Conservation (phyloP, 2,888 invertebrate species). For the Entomobrya proxima region DNA sequence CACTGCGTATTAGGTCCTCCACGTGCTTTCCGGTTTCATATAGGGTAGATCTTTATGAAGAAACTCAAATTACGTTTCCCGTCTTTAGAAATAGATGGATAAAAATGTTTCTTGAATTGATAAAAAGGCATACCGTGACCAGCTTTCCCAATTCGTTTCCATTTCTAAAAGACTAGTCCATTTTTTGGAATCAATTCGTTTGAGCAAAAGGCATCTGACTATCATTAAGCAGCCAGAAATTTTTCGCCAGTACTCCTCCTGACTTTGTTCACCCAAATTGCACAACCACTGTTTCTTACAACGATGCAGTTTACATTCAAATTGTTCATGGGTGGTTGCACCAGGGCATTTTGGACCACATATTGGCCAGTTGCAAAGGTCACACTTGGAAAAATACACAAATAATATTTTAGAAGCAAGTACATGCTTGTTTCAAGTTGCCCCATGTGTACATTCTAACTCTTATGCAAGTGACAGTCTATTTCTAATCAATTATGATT, state of each 20-base stretch:
- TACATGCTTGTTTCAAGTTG: not conserved
- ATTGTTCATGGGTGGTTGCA: slow-evolving; percentile 42
- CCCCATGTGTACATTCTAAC: too few species aligned
- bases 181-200: slow-evolving; percentile 56
- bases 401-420: not conserved
- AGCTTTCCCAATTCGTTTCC: slow-evolving; percentile 73
- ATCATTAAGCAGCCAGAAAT: slow-evolving; percentile 72
- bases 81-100: too few species aligned
- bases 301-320: slow-evolving; percentile 62
- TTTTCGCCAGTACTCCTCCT: slow-evolving; percentile 50
- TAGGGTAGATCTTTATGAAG: slow-evolving; percentile 63
- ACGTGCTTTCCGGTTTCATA: slow-evolving; percentile 55
- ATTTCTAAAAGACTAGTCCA: slow-evolving; percentile 70
- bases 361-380: slow-evolving; percentile 70
- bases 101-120: not conserved
- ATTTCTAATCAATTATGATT: too few species aligned
- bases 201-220: slow-evolving; percentile 71
- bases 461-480: too few species aligned
- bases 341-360: slow-evolving; percentile 60
- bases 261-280: not conserved
- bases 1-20: slow-evolving; percentile 55
- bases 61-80: not conserved
- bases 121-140: slow-evolving; percentile 68
- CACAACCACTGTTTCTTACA: not conserved
- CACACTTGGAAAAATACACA: slow-evolving; percentile 59